phyloP scores from a whole-genome alignment of 1,140 invertebrate species.

The Cataglyphis hispanica region DNA sequence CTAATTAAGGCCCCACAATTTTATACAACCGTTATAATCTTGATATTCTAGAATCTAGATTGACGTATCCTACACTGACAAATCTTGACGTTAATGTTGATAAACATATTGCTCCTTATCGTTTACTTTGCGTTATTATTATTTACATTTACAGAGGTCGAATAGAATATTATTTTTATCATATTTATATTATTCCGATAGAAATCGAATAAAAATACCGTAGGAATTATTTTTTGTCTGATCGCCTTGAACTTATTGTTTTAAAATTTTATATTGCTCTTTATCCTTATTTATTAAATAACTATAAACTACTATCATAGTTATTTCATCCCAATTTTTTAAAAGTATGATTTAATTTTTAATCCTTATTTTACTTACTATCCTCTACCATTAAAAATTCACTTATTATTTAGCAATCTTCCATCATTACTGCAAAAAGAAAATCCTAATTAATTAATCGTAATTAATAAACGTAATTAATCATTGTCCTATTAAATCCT shows the following conservation, averaged over 20 bases:
- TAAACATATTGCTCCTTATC: slow-evolving; percentile 47
- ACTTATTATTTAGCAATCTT: background rate
- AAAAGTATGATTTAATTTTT: background rate
- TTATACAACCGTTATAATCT: slow-evolving; percentile 50
- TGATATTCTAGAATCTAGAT: slow-evolving; percentile 43
- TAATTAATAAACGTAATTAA: slow-evolving; percentile 53
- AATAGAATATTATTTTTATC: no score
- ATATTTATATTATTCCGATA: no score
- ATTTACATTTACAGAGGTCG: background rate
- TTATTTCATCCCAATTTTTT: background rate
- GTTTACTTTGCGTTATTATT: slow-evolving; percentile 35
- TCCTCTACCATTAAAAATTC: background rate
- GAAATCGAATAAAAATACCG: no score
- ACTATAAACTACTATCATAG: background rate
- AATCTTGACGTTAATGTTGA: slow-evolving; percentile 37
- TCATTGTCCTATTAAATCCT: slow-evolving; percentile 61
- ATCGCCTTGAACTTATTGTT: background rate
- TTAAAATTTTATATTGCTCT: background rate
- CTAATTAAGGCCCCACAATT: slow-evolving; percentile 55
- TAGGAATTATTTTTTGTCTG: background rate
- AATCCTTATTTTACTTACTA: background rate
- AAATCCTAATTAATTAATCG: background rate
- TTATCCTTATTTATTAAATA: background rate
- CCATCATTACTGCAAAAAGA: background rate
- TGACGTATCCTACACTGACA: background rate